Evolutionary conservation across 2,113 vertebrate genomes (phyloP), one percentile per base, ranked within the genome.

Genomic region (Psilopsiagon aurifrons): DNA sequence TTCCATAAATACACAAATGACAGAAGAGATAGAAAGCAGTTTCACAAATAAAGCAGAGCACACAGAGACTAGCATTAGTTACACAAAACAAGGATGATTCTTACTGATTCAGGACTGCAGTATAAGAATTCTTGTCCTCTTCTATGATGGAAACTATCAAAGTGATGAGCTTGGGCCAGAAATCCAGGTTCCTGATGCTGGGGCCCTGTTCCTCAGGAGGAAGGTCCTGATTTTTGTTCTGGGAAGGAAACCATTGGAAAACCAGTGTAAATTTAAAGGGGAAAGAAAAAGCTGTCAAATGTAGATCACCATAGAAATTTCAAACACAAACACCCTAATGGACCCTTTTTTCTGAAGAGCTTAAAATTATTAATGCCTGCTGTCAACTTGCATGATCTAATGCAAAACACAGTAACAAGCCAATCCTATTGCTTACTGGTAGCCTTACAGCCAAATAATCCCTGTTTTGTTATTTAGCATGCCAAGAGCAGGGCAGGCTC

Each of bases 121-220:
- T 99, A 44, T 99, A 99, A 55, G 99, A 99, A 98, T 99, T 99
- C 96, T 99, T 99, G 96, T 99, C 99, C 94, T 99, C 99, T 88
- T 99, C 99, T 81, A 99, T 99, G 96, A 99, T 99, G 83, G 99
- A 99, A 80, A 99, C 99, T 23, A 99, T 99, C 46, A 99, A 98
- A 73, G 99, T 99, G 95, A 99, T 99, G 94, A 99, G 99, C 85
- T 99, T 99, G 41, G 99, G 99, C 99, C 99, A 99, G 97, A 99
- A 99, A 95, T 99, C 99, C 95, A 99, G 96, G 95, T 99, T 99
- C 96, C 98, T 99, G 96, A 99, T 98, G 93, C 99, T 99, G 19
- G 99, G 99, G 4, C 99, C 99, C 92, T 99, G 99, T 55, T 99
- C 99, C 80, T 99, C 99, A 5, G 98, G 96, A 60, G 99, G 98